phyloP scores from a whole-genome alignment of 1,140 invertebrate genomes.

The Brachystomella parvula region DNA sequence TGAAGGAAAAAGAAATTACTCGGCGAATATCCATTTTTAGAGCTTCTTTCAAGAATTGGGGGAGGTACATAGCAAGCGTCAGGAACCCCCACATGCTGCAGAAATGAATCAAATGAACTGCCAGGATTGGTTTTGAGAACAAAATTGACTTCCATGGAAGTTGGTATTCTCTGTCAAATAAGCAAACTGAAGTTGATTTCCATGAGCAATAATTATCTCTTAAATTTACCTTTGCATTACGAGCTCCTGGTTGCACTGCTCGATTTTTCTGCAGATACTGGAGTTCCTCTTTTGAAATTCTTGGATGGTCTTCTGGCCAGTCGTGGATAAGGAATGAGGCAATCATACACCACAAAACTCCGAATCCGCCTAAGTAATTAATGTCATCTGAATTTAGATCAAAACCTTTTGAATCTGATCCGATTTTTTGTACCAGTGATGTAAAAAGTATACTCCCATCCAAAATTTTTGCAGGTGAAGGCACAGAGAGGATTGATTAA shows the following conservation, averaged over 20 bases:
- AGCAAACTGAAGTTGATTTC: not conserved
- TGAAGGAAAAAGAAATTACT: conserved; percentile 40
- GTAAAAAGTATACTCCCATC: conserved; percentile 47
- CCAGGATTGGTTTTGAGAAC: conserved; percentile 50
- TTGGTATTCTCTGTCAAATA: conserved; percentile 15
- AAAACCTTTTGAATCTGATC: conserved; percentile 1
- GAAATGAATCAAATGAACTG: conserved; percentile 51
- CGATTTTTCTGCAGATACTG: conserved; percentile 42
- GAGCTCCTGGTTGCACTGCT: conserved; percentile 10
- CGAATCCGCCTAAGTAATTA: conserved; percentile 37
- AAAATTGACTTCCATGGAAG: conserved; percentile 50
- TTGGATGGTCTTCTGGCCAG: conserved; percentile 46
- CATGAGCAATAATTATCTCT: not conserved
- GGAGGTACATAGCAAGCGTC: conserved; percentile 52
- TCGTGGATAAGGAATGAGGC: conserved; percentile 46
- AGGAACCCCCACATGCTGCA: conserved; percentile 56
- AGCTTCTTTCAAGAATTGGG: conserved; percentile 53
- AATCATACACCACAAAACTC: conserved; percentile 45
- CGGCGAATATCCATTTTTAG: conserved; percentile 50
- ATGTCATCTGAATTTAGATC: not conserved
- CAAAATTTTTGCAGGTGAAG: conserved; percentile 43
- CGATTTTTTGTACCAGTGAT: conserved; percentile 34
- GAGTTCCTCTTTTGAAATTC: conserved; percentile 47
- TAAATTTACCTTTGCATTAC: not conserved
- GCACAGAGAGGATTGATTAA: conserved; percentile 44